Conservation (phyloP, 2,797 vertebrate genomes). For the Hyperoplus lanceolatus region DNA sequence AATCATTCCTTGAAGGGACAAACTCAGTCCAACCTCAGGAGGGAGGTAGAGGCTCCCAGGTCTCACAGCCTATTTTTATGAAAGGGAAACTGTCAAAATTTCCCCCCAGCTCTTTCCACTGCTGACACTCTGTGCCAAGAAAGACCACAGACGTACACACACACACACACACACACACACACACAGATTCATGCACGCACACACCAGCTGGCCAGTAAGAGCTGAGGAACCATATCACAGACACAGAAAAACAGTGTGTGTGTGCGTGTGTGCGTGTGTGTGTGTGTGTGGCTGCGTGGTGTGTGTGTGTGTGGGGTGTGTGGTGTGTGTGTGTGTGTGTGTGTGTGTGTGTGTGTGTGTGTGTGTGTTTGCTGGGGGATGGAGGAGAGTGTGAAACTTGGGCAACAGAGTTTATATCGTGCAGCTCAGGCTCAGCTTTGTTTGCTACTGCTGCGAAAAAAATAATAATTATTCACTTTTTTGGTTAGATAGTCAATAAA, state of each 20-base stretch:
- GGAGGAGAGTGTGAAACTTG: not conserved
- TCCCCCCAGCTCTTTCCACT: constrained; percentile 71
- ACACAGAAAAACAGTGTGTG: constrained; percentile 39
- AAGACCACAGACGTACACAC: constrained; percentile 33
- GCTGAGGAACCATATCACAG: constrained; percentile 39
- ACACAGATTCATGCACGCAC: constrained; percentile 13
- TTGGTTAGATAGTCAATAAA: too few relatives aligned
- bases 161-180: constrained; percentile 31
- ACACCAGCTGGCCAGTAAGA: not conserved
- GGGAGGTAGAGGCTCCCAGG: constrained; percentile 59
- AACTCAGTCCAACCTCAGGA: constrained; percentile 49
- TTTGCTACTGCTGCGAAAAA: too few relatives aligned
- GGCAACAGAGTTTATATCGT: not conserved
- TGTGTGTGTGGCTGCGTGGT: too few relatives aligned
- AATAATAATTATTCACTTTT: too few relatives aligned
- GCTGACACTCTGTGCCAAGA: constrained; percentile 38
- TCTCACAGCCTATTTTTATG: constrained; percentile 63
- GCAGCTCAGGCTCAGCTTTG: too few relatives aligned
- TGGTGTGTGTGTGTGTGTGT: constrained; percentile 3
- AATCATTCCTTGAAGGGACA: constrained; percentile 30
- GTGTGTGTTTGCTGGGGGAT: not conserved
- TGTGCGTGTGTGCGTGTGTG: constrained; percentile 6
- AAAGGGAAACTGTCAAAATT: constrained; percentile 69
- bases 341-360: not conserved
- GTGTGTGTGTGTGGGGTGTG: not conserved